Conservation (phyloP, 2,113 vertebrate species). For the Seriola aureovittata region DNA sequence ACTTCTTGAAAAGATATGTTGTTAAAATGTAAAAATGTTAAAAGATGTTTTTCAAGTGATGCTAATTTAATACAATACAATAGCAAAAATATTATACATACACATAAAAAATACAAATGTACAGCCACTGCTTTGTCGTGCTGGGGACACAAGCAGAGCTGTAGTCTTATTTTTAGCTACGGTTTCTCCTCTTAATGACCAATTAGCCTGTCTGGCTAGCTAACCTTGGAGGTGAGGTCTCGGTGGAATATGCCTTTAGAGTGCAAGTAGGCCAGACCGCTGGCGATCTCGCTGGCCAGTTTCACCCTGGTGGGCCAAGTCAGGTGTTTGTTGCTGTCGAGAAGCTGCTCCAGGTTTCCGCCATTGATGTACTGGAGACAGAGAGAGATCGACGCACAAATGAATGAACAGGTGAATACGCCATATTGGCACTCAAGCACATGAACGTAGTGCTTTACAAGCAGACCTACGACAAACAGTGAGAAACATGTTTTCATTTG, state of each 20-base stretch:
- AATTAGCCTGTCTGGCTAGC: neutral
- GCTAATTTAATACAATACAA: no score
- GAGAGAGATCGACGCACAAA: neutral
- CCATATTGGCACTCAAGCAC: neutral
- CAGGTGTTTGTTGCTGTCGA: slow-evolving; percentile 94
- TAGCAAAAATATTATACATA: no score
- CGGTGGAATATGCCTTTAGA: slow-evolving; percentile 98
- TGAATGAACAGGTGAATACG: neutral
- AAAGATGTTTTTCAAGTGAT: no score
- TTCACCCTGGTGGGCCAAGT: slow-evolving; percentile 93
- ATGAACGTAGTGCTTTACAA: neutral
- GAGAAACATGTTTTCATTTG: no score
- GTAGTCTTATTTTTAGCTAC: neutral
- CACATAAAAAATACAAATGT: neutral
- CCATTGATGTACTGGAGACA: slow-evolving; percentile 94
- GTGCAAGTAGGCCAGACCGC: slow-evolving; percentile 94
- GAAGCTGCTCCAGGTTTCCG: slow-evolving; percentile 96
- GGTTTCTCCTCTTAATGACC: slow-evolving; percentile 15
- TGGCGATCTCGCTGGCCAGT: slow-evolving; percentile 91
- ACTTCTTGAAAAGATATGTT: no score
- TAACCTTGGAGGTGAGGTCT: slow-evolving; percentile 98
- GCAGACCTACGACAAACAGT: neutral
- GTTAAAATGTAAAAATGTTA: no score
- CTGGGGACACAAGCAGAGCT: neutral
- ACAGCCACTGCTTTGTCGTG: neutral